These are phyloP conservation scores for Crotophaga sulcirostris DNA, from an alignment of 2,113 vertebrate genomes.

Conservation along the genomic window DNA sequence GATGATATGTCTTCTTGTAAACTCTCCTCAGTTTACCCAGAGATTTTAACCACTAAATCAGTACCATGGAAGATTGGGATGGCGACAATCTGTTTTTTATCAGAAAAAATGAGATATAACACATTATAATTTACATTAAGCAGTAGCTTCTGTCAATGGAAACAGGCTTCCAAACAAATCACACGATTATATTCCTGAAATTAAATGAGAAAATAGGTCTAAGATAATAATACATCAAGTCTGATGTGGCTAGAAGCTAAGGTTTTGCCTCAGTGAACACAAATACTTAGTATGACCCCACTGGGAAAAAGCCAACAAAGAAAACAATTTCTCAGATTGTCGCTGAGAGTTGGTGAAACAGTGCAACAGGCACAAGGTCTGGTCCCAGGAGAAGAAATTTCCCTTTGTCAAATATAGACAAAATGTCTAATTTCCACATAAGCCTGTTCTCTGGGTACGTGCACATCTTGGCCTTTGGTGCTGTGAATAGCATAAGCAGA, in stretches of 20 bases:
- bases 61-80: neutral
- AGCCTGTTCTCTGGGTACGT: neutral
- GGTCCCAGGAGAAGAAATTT: neutral
- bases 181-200: neutral
- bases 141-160: neutral
- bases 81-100: neutral
- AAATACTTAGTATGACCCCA: neutral
- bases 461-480: neutral
- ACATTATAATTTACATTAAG: neutral
- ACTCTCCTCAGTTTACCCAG: constrained; percentile 30
- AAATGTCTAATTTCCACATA: neutral
- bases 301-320: neutral
- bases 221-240: neutral
- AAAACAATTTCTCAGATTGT: neutral
- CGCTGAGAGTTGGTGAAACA: neutral
- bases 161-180: neutral
- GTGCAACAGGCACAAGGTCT: neutral
- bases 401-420: neutral
- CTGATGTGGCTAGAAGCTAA: neutral
- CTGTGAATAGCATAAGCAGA: neutral
- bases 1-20: constrained; percentile 38
- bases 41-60: constrained; percentile 9
- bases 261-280: neutral
- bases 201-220: neutral
- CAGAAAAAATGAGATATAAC: neutral